Evolutionary conservation across 2,888 invertebrate species (phyloP).

Genomic region (Sesamia inferens): DNA sequence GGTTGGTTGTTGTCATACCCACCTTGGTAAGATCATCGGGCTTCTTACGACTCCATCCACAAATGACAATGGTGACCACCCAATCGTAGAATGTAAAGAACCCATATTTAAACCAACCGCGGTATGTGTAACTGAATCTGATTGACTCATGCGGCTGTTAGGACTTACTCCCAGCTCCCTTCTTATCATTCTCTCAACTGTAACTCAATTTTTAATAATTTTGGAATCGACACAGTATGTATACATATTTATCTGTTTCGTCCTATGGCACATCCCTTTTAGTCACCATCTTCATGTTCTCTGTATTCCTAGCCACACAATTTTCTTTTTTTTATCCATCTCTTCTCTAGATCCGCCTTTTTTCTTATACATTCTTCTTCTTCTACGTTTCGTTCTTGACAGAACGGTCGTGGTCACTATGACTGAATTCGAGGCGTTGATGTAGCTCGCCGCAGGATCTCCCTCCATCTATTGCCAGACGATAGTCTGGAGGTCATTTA

Average conservation of each 20-base stretch:
- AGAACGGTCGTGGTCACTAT: too few species aligned
- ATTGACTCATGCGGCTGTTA: background rate
- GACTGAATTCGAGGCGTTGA: too few species aligned
- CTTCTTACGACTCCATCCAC: background rate
- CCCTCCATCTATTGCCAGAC: too few species aligned
- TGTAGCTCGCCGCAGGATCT: too few species aligned
- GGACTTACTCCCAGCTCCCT: background rate
- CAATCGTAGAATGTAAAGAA: background rate
- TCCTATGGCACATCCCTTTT: background rate
- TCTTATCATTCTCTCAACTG: background rate
- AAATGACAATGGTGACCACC: too few species aligned
- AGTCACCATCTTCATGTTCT: background rate
- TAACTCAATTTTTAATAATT: background rate
- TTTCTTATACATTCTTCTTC: too few species aligned
- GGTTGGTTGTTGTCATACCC: background rate
- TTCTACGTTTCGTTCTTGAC: too few species aligned
- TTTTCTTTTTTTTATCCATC: background rate
- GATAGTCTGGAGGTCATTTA: too few species aligned
- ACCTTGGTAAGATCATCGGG: background rate
- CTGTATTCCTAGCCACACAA: background rate
- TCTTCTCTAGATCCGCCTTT: background rate
- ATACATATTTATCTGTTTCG: too few species aligned
- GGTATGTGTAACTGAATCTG: background rate
- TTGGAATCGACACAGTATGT: background rate
- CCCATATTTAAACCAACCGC: background rate